Conservation (phyloP, 2,888 invertebrate genomes). For the Hermaeophaga mercurialis region DNA sequence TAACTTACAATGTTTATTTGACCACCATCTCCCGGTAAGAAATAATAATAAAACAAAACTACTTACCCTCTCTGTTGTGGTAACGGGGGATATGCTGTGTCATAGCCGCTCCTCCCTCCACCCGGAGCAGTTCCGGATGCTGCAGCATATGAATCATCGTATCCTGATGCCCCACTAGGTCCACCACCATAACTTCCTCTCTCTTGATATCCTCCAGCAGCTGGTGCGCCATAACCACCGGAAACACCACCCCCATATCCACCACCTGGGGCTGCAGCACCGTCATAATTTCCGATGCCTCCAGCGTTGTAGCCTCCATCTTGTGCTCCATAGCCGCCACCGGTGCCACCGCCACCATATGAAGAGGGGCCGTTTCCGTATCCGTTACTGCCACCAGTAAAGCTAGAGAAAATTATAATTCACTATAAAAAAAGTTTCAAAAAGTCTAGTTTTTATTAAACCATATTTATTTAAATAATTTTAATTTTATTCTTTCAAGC, state of each 20-base stretch:
- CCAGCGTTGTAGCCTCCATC: constrained; percentile 28
- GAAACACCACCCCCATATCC: constrained; percentile 22
- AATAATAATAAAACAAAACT: neutral
- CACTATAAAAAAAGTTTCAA: no score
- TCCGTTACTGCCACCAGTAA: constrained; percentile 39
- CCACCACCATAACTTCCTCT: constrained; percentile 29
- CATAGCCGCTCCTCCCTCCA: constrained; percentile 41
- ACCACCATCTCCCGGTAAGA: no score
- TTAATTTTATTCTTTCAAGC: no score
- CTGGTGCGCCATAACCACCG: constrained; percentile 33
- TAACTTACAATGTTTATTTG: no score
- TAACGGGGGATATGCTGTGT: constrained; percentile 42
- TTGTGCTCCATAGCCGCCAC: constrained; percentile 27
- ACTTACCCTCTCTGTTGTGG: constrained; percentile 43
- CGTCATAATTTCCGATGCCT: constrained; percentile 10
- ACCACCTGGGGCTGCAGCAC: constrained; percentile 11
- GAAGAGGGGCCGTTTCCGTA: constrained; percentile 31
- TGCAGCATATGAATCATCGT: constrained; percentile 32
- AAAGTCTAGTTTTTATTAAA: no score
- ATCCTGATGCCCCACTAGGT: constrained; percentile 19
- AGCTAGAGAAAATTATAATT: constrained; percentile 41
- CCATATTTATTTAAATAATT: no score
- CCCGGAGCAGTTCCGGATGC: constrained; percentile 12
- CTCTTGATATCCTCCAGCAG: constrained; percentile 30
- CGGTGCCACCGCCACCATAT: constrained; percentile 34